Base-by-base conservation (phyloP, 2,113 vertebrate genomes). In the Semnornis frantzii region DNA sequence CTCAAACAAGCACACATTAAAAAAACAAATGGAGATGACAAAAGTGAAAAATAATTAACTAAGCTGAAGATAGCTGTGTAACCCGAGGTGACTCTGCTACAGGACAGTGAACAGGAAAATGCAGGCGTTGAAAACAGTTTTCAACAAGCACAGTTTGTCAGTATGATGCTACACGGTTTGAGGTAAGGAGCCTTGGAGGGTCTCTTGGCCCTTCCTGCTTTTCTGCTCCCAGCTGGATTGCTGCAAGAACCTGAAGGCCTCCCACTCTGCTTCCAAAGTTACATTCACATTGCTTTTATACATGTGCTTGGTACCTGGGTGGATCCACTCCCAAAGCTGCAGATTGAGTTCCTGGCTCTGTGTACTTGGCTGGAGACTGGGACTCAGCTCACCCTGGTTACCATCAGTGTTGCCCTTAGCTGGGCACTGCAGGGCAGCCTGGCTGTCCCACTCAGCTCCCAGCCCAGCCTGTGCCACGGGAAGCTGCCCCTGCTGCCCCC, bases 131-230 rank as follows among this genome's bases (percentile, higher is more conserved):
- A 83, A 86, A 83, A 85, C 8, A 1, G 8, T 20, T 81, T 74
- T 62, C 66, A 74, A 58, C 15, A 78, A 65, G 24, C 24, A 74
- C 28, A 42, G 48, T 52, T 39, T 28, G 25, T 62, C 2, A 2
- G 8, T 33, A 31, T n/a, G 13, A 82, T 13, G 50, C 28, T 46
- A 46, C 0, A 0, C 6, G 37, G 19, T 30, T 69, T 28, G 15
- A 81, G 17, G n/a, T 24, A 69, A 60, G 15, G 16, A 46, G 18
- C 15, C 65, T 12, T 66, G 31, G 52, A 74, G 18, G 18, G 15
- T 30, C 33, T 19, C 2, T 21, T 60, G 44, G n/a, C 18, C 57
- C 34, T 30, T 90, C 62, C 37, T 42, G 14, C 25, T 54, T 65
- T 31, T 31, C 31, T 14, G 46, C 58, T 10, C 42, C 4, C 57